Conservation (phyloP, 35 echinoderm and acorn worm genomes). For the Chiridota heheva region DNA sequence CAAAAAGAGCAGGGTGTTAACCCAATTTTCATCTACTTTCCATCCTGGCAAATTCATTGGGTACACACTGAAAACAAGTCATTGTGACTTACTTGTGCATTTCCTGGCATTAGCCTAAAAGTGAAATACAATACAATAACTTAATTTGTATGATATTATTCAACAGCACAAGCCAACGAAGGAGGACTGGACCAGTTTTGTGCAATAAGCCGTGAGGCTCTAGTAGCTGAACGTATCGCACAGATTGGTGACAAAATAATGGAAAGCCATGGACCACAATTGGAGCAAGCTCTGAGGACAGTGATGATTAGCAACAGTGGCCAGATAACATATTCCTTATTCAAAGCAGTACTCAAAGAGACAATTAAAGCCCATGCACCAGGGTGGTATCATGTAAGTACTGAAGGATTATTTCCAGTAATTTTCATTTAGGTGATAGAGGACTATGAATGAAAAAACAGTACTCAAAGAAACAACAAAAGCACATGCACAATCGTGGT, state of each 20-base stretch:
- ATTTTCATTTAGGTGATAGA: too few species aligned
- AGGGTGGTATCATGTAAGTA: constrained; percentile 91
- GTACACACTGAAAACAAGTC: too few species aligned
- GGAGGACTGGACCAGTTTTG: constrained; percentile 42
- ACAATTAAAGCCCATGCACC: constrained; percentile 67
- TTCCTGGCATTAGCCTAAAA: too few species aligned
- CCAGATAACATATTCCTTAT: constrained; percentile 57
- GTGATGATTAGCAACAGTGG: constrained; percentile 43
- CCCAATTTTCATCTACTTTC: too few species aligned
- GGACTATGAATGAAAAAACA: too few species aligned
- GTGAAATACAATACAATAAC: too few species aligned
- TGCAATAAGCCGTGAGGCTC: constrained; percentile 62
- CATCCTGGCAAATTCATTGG: too few species aligned
- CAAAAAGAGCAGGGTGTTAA: too few species aligned
- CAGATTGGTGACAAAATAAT: constrained; percentile 91
- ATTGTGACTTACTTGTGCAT: too few species aligned
- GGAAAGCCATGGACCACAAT: constrained; percentile 54
- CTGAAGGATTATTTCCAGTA: too few species aligned
- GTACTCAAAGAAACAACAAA: constrained; percentile 62
- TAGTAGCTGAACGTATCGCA: constrained; percentile 82
- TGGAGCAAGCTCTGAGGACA: constrained; percentile 58
- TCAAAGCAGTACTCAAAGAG: constrained; percentile 65
- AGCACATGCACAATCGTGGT: constrained; percentile 70
- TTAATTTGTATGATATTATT: too few species aligned
- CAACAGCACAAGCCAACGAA: too few species aligned